Evolutionary conservation across 2,113 vertebrate genomes (phyloP), one percentile per base, ranked within the genome.

Genomic region (Synchiropus splendidus): DNA sequence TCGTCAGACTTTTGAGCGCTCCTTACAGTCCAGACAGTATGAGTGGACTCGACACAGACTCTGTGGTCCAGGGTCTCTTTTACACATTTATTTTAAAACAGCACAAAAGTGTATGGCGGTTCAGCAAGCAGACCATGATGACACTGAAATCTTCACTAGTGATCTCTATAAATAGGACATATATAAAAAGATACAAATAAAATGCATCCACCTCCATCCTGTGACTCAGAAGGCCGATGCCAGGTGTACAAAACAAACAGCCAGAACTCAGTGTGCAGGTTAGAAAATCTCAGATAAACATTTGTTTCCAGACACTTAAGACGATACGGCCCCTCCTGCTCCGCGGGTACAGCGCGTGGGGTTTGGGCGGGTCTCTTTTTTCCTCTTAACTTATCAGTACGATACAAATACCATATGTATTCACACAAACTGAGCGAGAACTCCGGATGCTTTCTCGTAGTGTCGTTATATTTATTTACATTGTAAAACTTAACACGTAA

Each of bases 51-150:
- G 21, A 27, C 21, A 5, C 36, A 37, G 2, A 10, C 10, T 36
- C n/a, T n/a, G n/a, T n/a, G n/a, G n/a, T n/a, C 36, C 5, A 12
- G 21, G 1, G 12, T 51, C 48, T 72, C 54, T 74, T 79, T 81
- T 70, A 56, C 64, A 78, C 79, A 82, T 86, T 84, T 85, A 86
- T 85, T 84, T 76, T 54, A 36, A 85, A 84, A 85, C 76, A 51
- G 74, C 80, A 83, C 80, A 80, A 74, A 82, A 80, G 71, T 80
- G 79, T 78, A 85, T 80, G 81, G 81, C 79, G 77, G 81, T 83
- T 79, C 67, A 82, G 78, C 84, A 85, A 84, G 84, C 83, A 84
- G 78, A 83, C 74, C 74, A 80, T 72, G 54, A 77, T 71, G 21
- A 27, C 78, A 83, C 83, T 70, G 71, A 76, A 70, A 55, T 63